Evolutionary conservation across 2,888 invertebrate genomes (phyloP), one percentile per base, ranked within the genome.

Genomic region (Eugnorisma glareosa): DNA sequence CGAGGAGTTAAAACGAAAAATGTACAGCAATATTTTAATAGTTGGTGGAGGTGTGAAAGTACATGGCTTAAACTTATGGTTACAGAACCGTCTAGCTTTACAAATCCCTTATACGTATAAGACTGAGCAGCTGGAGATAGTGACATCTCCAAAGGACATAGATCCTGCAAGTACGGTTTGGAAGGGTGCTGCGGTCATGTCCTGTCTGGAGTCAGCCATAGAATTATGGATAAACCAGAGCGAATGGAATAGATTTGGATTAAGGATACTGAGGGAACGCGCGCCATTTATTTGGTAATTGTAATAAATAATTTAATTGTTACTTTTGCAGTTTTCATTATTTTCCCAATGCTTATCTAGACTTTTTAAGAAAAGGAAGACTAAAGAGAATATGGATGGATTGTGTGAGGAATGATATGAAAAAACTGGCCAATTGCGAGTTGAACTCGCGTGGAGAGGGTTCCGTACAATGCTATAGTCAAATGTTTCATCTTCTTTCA

Each of bases 181-280:
- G 99, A 99, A 99, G 93, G 99, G 99, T 0, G 99, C 99, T 1
- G 98, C 99, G 0, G 98, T 99, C 18, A 98, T 99, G 97, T 98
- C 99, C 0, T 99, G 99, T 89, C 94, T 99, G 78, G 99, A 99
- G 92, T 99, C 99, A 0, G 98, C 99, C 0, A 98, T 98, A 83
- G 99, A 99, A 92, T 94, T 99, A 15, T 99, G 99, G 99, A 99
- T 99, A 63, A 97, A 97, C 75, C 97, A 98, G 79, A 96, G 96
- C 48, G 99, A 99, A 94, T 99, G 99, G 99, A 97, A 98, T 87
- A 98, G 98, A 86, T 98, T 97, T 93, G 99, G 99, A 1, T 97
- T 99, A 2, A 97, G 98, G 90, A 97, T 99, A 88, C 96, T 99
- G 77, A 97, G 99, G 88, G 99, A 99, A 95, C 97, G 99, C 90